Conservation (phyloP, 2,113 vertebrate species). For the Larimichthys crocea region DNA sequence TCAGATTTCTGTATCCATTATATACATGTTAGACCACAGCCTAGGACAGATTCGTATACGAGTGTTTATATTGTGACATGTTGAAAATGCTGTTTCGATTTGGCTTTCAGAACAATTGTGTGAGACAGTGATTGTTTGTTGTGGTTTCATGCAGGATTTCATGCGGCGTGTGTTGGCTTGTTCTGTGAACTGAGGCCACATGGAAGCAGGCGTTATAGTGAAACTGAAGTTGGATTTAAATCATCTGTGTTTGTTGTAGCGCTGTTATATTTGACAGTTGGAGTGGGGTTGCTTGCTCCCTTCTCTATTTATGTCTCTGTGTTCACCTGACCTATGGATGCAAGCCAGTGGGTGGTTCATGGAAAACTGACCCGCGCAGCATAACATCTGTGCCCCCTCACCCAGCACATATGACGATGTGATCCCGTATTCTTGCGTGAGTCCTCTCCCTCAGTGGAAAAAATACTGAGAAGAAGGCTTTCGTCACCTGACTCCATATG, state of each 20-base stretch:
- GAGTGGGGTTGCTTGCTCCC: constrained; percentile 41
- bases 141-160: constrained; percentile 3
- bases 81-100: background rate
- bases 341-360: constrained; percentile 43
- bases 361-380: constrained; percentile 52
- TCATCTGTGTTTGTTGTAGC: constrained; percentile 19
- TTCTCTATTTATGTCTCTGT: constrained; percentile 49
- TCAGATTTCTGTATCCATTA: background rate
- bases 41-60: background rate
- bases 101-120: background rate
- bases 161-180: background rate
- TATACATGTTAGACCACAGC: no score
- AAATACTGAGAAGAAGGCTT: constrained; percentile 11
- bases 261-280: constrained; percentile 45
- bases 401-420: constrained; percentile 26
- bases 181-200: background rate
- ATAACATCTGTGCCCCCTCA: constrained; percentile 24
- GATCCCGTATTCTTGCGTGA: constrained; percentile 20
- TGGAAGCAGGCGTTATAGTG: constrained; percentile 44
- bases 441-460: constrained; percentile 32
- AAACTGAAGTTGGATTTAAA: constrained; percentile 44
- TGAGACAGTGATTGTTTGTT: background rate
- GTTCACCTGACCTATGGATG: constrained; percentile 35
- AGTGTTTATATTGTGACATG: background rate
- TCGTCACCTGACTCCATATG: constrained; percentile 41